Base-by-base conservation (phyloP, 2,888 invertebrate genomes). In the Drosophila buzzatii region DNA sequence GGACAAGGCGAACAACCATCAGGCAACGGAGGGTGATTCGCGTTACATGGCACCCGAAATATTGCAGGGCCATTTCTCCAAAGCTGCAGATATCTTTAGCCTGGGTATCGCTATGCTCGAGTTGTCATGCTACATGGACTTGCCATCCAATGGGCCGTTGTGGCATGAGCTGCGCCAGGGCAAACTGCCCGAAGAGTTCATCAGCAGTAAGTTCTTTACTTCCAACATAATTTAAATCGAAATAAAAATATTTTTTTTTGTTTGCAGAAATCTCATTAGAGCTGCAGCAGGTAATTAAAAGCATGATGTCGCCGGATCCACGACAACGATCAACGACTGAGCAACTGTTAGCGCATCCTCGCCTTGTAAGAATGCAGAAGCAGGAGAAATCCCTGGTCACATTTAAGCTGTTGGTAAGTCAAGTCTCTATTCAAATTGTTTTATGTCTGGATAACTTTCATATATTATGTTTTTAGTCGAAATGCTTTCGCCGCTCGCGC, bases 21-120 rank as follows among this genome's bases (percentile, higher is more conserved):
- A 95, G 73, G 94, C 94, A 14, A 94, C 94, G 9, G 96, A 97
- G 92, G 97, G 97, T 0, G 97, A 97, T 92, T 95, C 96, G 0
- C 95, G 96, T 76, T 97, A 97, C 91, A 93, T 97, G 81, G 96
- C 97, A 0, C 94, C 95, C 33, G 97, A 97, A 93, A 93, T 96
- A 23, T 93, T 97, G 90, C 94, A 95, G 73, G 95, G 95, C 20
- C 92, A 93, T 44, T 96, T 96, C 89, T 94, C 95, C 3, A 95
- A 95, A 80, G 94, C 96, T 23, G 96, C 96, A 27, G 97, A 97
- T 92, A 95, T 97, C 51, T 96, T 96, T 90, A 95, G 96, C 85
- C 92, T 97, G 53, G 97, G 96, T 5, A 95, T 97, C 77, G 95
- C 95, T 6, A 94, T 96, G 73, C 91, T 97, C 58, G 96, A 97